A percentile compares a stretch with the other conserved stretches of the same genome.
Evolutionary conservation across 2,888 invertebrate genomes (phyloP).

Genomic region (Lasioglossum zephyrum): DNA sequence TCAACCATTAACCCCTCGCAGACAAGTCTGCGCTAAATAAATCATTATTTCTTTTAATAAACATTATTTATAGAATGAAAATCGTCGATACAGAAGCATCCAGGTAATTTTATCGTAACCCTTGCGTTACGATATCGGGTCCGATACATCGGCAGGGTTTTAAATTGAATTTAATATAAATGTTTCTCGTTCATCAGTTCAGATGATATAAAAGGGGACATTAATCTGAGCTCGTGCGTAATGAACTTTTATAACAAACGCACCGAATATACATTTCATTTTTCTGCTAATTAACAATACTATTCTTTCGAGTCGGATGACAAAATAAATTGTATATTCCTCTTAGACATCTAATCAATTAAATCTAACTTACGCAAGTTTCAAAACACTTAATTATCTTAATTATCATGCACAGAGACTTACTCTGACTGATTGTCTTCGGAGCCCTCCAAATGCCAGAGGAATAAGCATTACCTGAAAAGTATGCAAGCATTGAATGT

Average conservation of each 20-base stretch:
- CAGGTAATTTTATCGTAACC: background rate
- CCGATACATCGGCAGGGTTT: background rate
- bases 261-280: background rate
- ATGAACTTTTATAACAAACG: background rate
- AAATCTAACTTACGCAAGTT: too few species aligned
- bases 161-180: background rate
- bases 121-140: background rate
- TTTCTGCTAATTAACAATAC: background rate
- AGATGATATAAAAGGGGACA: background rate
- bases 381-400: too few species aligned
- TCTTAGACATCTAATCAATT: too few species aligned
- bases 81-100: background rate
- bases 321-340: too few species aligned
- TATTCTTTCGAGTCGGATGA: too few species aligned
- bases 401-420: too few species aligned
- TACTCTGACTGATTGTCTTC: too few species aligned
- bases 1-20: background rate
- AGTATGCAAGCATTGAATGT: too few species aligned
- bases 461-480: too few species aligned
- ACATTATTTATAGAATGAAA: conserved; percentile 1
- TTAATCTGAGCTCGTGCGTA: background rate
- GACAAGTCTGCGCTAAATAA: background rate
- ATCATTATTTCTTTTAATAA: conserved; percentile 8
- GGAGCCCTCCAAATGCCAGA: too few species aligned
- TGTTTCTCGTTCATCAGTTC: background rate